Conservation (phyloP, 2,797 vertebrate genomes). For the Lophotriccus pileatus region DNA sequence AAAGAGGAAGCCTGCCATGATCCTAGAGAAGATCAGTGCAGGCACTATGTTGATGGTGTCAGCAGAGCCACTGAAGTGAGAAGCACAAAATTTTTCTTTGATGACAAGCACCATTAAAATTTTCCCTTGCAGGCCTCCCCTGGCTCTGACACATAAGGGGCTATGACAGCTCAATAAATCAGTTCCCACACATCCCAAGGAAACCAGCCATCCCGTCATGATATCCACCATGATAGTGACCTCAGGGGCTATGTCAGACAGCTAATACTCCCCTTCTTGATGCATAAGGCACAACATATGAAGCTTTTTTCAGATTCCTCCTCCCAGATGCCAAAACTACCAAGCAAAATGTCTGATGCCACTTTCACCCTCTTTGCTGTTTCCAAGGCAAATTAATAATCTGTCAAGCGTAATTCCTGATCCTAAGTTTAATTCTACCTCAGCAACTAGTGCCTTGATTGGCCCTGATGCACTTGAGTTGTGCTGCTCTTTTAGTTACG, state of each 20-base stretch:
- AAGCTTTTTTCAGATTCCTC: background rate
- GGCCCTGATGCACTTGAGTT: background rate
- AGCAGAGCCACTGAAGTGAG: conserved; percentile 13
- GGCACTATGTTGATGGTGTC: background rate
- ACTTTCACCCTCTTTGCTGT: background rate
- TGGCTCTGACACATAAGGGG: background rate
- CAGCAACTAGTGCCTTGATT: conserved; percentile 4
- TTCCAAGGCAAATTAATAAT: conserved; percentile 48
- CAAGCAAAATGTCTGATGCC: background rate
- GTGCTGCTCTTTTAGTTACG: background rate
- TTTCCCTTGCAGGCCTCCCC: background rate
- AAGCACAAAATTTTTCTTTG: conserved; percentile 46
- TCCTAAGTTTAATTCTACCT: conserved; percentile 37
- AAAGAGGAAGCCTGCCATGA: background rate
- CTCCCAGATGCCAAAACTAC: conserved; percentile 8
- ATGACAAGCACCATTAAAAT: conserved; percentile 56
- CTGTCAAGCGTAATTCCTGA: conserved; percentile 41
- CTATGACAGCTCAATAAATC: conserved; percentile 34
- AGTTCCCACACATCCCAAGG: background rate
- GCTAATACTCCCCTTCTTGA: conserved; percentile 8
- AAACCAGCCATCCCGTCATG: background rate
- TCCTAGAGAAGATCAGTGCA: background rate
- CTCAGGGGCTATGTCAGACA: background rate
- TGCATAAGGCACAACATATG: background rate
- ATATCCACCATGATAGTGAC: background rate